Percentiles rank a stretch among this genome's conserved stretches.
These are phyloP conservation scores for Glaucomys volans DNA, from an alignment of 2,113 vertebrate species.

Conservation along the genomic window DNA sequence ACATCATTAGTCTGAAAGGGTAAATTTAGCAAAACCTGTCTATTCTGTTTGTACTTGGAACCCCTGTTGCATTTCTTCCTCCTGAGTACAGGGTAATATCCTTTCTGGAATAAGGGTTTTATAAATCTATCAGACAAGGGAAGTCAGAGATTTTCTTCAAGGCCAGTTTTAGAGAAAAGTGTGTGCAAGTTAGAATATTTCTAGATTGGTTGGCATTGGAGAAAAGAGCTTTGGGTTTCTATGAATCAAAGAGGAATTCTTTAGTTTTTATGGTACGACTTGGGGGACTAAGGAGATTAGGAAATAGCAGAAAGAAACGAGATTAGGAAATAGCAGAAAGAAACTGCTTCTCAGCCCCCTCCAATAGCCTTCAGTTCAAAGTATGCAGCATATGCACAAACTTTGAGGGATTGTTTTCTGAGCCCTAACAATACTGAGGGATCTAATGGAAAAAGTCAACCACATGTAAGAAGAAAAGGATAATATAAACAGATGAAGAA, in stretches of 20 bases:
- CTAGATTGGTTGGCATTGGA: neutral
- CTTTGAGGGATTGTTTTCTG: neutral
- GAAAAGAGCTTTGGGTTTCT: neutral
- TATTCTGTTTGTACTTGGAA: neutral
- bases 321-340: neutral
- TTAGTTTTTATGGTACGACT: neutral
- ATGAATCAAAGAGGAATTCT: neutral
- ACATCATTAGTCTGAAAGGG: too few relatives aligned
- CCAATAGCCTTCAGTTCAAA: neutral
- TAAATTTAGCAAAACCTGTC: neutral
- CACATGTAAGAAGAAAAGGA: neutral
- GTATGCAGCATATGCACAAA: neutral
- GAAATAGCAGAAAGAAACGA: neutral
- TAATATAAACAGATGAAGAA: neutral
- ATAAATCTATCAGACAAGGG: neutral
- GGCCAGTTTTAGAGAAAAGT: neutral
- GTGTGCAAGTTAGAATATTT: neutral
- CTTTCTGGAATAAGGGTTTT: neutral
- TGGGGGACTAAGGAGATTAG: neutral
- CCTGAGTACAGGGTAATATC: too few relatives aligned
- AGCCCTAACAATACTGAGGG: neutral
- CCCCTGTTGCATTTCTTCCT: neutral
- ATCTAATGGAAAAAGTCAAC: neutral
- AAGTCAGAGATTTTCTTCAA: neutral
- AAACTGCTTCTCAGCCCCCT: neutral